These are phyloP conservation scores for Thera britannica DNA, from an alignment of 2,888 invertebrate species.

Conservation along the genomic window DNA sequence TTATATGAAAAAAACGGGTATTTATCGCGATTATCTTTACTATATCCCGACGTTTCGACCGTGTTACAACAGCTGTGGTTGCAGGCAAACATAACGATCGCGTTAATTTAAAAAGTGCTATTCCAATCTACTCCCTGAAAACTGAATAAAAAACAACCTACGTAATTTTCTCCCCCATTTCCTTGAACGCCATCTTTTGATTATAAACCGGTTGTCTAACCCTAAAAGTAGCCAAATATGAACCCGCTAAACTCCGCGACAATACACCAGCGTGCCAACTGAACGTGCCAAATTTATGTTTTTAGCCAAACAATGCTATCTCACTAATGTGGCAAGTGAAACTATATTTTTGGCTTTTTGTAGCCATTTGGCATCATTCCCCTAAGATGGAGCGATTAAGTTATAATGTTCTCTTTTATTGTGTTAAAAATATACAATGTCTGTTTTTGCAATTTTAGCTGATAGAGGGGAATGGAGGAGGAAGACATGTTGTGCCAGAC, in stretches of 20 bases:
- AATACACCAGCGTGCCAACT: slow-evolving; percentile 46
- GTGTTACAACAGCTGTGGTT: no score
- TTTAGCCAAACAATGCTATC: slow-evolving; percentile 74
- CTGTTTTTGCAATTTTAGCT: neutral
- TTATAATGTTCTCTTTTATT: slow-evolving; percentile 33
- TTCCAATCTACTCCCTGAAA: no score
- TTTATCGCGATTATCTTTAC: no score
- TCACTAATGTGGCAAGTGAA: slow-evolving; percentile 55
- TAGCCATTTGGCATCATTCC: slow-evolving; percentile 53
- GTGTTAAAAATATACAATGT: neutral
- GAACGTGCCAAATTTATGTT: slow-evolving; percentile 74
- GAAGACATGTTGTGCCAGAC: no score
- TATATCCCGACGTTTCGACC: no score
- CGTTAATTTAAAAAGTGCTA: no score
- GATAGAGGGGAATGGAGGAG: no score
- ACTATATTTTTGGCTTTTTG: slow-evolving; percentile 65
- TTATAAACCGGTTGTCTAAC: neutral
- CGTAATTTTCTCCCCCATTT: no score
- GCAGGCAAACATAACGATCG: no score
- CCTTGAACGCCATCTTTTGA: neutral
- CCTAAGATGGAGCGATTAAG: slow-evolving; percentile 37
- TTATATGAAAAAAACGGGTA: no score
- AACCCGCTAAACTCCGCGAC: slow-evolving; percentile 23
- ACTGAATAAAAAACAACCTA: no score
- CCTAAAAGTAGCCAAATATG: slow-evolving; percentile 20